Base-by-base conservation (phyloP, 2,797 vertebrate genomes). In the Urophycis tenuis region DNA sequence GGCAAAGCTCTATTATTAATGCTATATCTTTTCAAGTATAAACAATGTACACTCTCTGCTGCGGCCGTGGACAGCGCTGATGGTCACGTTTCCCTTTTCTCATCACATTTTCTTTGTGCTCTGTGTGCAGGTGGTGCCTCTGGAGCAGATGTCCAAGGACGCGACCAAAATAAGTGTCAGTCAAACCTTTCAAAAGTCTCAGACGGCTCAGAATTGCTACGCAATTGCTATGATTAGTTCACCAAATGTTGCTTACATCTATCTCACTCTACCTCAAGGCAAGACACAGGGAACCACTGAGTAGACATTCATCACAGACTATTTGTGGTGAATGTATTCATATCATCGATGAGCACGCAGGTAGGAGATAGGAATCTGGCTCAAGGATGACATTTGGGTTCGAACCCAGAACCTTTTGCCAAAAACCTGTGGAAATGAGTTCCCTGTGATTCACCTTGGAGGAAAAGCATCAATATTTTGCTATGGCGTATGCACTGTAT, bases 161-260 rank as follows among this genome's bases (percentile, higher is more conserved):
- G 95, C 96, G 0, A 98, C 96, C 73, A 98, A 99, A 92, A 99
- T 99, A 89, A 99, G 96, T n/a, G 97, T 99, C 90, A 97, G 97
- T 97, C 36, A 7, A 67, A 67, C 29, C 60, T 29, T 64, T 29
- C 10, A 10, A 25, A 67, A n/a, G 53, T n/a, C 22, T 7, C 2
- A 22, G 25, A 67, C 60, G 53, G 8, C 22, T 7, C 2, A 22
- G 25, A 67, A n/a, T 49, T 49, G 4, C 45, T 19, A 22, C 17
- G 22, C 45, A 5, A 49, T 49, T 25, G n/a, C 5, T 25, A n/a
- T 60, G 22, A 60, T n/a, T n/a, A 8, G 3, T n/a, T 60, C 25
- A 60, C 25, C 14, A 29, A 29, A 67, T 67, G 60, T 67, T 67
- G 45, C 22, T 5, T 22, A 53, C 17, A 45, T 36, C 35, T 36